phyloP scores from a whole-genome alignment of 2,797 vertebrate genomes.

The Netta rufina region DNA sequence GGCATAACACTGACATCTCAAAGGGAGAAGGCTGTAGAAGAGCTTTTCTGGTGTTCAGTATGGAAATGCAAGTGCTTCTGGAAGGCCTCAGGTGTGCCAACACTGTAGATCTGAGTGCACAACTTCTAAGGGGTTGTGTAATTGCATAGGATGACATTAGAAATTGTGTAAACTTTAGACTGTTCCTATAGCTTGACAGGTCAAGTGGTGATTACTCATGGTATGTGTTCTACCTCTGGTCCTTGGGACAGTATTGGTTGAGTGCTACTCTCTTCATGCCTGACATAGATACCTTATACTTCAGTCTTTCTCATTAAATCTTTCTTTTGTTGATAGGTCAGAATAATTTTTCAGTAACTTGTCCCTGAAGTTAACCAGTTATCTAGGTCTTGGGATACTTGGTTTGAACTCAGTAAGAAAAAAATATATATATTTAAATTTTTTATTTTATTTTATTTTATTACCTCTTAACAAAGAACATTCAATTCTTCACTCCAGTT shows the following conservation, averaged over 20 bases:
- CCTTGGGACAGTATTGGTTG: neutral
- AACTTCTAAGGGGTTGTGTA: rapidly evolving
- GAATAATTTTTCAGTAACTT: neutral
- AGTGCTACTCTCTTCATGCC: neutral
- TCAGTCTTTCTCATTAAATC: neutral
- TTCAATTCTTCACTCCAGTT: neutral
- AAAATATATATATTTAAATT: no score
- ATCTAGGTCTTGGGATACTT: neutral
- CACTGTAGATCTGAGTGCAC: neutral
- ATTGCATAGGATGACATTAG: neutral
- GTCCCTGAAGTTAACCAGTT: neutral
- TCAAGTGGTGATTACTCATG: neutral
- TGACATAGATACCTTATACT: neutral
- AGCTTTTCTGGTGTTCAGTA: neutral
- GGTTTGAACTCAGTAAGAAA: neutral
- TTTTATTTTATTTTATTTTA: no score
- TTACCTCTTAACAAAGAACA: neutral
- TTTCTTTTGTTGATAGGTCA: neutral
- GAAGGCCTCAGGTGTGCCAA: neutral
- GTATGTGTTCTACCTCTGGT: neutral
- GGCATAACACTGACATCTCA: neutral
- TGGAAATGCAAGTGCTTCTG: neutral
- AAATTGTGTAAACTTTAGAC: neutral
- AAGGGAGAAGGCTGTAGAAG: neutral
- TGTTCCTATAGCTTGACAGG: neutral